Evolutionary conservation across 2,797 vertebrate species (phyloP).

Genomic region (Eulemur mongoz): DNA sequence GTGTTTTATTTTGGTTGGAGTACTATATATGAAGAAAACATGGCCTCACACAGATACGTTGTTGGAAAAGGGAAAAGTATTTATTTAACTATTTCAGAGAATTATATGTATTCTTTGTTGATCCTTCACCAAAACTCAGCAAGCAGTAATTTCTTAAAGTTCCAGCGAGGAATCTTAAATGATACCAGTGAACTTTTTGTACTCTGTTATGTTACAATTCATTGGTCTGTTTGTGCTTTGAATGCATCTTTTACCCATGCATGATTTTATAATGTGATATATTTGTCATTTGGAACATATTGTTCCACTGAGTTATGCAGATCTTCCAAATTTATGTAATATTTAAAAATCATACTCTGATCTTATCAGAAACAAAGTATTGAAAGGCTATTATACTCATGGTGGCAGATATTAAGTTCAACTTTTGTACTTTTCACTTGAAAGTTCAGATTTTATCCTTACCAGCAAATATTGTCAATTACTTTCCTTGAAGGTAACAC

Average conservation of each 20-base stretch:
- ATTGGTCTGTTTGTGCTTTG: neutral
- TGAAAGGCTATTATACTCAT: neutral
- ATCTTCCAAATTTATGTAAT: constrained; percentile 1
- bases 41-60: neutral
- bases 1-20: constrained; percentile 14
- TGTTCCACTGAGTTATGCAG: neutral
- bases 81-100: neutral
- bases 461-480: neutral
- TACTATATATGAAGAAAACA: neutral
- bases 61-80: neutral
- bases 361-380: neutral
- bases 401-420: neutral
- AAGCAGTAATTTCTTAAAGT: neutral
- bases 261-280: neutral
- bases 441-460: neutral
- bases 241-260: neutral
- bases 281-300: neutral
- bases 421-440: neutral
- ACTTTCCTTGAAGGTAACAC: neutral
- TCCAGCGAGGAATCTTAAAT: neutral
- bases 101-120: neutral
- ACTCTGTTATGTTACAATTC: neutral
- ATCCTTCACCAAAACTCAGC: neutral
- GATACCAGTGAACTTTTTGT: neutral
- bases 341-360: neutral